These are phyloP conservation scores for Paguma larvata DNA, from an alignment of 2,797 vertebrate species.

Conservation along the genomic window DNA sequence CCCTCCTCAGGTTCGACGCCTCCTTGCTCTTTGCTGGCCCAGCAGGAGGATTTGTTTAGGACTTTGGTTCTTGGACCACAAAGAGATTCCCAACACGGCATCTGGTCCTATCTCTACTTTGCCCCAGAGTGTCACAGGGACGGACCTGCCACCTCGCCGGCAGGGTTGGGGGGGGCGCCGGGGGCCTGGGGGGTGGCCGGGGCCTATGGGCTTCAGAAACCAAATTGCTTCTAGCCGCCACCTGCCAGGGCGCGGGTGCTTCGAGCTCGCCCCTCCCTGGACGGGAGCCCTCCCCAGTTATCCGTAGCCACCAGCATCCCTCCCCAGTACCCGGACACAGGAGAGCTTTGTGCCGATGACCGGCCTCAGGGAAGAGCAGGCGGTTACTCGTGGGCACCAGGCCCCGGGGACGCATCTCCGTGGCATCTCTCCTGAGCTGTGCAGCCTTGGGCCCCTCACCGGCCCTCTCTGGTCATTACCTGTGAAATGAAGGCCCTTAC, in stretches of 20 bases:
- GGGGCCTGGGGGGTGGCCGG: too few species aligned
- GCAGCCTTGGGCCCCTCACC: not conserved
- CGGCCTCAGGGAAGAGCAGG: not conserved
- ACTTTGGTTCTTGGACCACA: not conserved
- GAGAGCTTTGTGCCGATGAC: not conserved
- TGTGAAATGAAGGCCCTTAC: not conserved
- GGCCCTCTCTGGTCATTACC: not conserved
- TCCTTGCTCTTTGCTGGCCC: not conserved
- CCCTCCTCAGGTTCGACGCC: not conserved
- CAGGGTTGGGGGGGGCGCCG: not conserved
- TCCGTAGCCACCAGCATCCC: not conserved
- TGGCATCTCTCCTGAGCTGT: not conserved
- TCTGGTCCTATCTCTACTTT: not conserved
- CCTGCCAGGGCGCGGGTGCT: not conserved
- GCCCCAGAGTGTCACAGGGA: not conserved
- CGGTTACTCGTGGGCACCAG: not conserved
- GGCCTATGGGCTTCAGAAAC: not conserved
- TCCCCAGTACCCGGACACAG: not conserved
- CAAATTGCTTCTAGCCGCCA: too few species aligned
- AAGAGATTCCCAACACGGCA: not conserved
- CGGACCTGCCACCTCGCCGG: not conserved
- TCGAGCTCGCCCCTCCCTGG: not conserved
- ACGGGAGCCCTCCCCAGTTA: not conserved
- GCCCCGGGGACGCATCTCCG: not conserved
- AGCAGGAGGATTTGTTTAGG: fast-evolving